A percentile compares a stretch with the other conserved stretches of the same genome.
Conservation (phyloP, 2,888 invertebrate species). For the Aelia acuminata region DNA sequence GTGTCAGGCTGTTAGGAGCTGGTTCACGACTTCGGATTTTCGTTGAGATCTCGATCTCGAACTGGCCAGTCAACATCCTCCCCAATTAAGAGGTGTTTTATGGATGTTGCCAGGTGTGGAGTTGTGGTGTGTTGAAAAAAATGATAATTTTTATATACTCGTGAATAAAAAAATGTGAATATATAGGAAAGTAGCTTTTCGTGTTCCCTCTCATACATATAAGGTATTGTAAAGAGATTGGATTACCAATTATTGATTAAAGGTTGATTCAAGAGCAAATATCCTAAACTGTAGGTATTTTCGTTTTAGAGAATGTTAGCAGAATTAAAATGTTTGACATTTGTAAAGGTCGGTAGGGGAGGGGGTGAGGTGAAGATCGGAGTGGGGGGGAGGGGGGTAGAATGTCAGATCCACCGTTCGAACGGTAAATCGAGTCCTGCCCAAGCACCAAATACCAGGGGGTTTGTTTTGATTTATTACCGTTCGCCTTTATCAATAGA, state of each 20-base stretch:
- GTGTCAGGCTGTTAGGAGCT: too few relatives aligned
- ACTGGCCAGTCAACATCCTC: too few relatives aligned
- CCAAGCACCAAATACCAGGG: slow-evolving; percentile 11
- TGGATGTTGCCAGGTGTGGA: too few relatives aligned
- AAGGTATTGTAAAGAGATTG: too few relatives aligned
- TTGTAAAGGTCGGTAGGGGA: slow-evolving; percentile 55
- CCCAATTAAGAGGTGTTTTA: too few relatives aligned
- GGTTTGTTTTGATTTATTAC: slow-evolving; percentile 31
- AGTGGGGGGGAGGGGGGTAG: not conserved
- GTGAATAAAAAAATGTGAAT: too few relatives aligned
- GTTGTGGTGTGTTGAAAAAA: too few relatives aligned
- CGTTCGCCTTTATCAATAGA: not conserved
- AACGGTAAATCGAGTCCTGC: slow-evolving; percentile 20
- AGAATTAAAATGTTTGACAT: slow-evolving; percentile 60
- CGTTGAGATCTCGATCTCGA: too few relatives aligned
- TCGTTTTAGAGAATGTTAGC: slow-evolving; percentile 39
- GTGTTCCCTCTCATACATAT: too few relatives aligned
- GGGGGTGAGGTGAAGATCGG: slow-evolving; percentile 56
- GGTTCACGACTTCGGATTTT: too few relatives aligned
- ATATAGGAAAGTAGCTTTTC: too few relatives aligned
- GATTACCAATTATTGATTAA: not conserved
- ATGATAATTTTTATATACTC: too few relatives aligned
- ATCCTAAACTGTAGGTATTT: slow-evolving; percentile 3
- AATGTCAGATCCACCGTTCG: slow-evolving; percentile 54
- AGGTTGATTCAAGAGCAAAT: not conserved